phyloP scores from a whole-genome alignment of 2,113 vertebrate species.

The Isichthys henryi region DNA sequence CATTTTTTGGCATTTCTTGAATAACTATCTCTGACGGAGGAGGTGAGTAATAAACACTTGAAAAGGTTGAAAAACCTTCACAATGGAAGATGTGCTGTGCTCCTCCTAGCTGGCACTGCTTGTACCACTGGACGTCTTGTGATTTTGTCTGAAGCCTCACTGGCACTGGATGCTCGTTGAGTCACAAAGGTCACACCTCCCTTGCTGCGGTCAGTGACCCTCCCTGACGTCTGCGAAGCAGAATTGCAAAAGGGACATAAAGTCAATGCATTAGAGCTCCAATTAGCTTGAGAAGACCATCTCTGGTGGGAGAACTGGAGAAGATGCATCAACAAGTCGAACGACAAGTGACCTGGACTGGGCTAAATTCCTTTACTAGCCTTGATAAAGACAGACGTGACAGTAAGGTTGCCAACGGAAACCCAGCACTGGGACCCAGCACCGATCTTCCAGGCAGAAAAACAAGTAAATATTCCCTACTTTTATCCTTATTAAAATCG shows the following conservation, averaged over 20 bases:
- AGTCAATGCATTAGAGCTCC: background rate
- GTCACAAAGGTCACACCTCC: background rate
- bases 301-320: slow-evolving; percentile 45
- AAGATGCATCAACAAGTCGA: slow-evolving; percentile 45
- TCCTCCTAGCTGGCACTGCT: background rate
- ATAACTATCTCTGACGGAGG: background rate
- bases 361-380: background rate
- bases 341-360: slow-evolving; percentile 53
- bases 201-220: background rate
- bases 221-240: background rate
- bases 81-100: background rate
- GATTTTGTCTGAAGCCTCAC: background rate
- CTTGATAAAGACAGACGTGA: slow-evolving; percentile 38
- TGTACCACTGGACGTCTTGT: background rate
- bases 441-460: slow-evolving; percentile 43
- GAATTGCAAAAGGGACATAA: background rate
- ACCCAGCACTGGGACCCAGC: slow-evolving; percentile 28
- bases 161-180: background rate
- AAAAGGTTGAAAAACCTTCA: background rate
- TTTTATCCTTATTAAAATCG: slow-evolving; percentile 19
- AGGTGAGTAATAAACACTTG: background rate
- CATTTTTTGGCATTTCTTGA: background rate
- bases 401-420: slow-evolving; percentile 41
- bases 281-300: background rate
- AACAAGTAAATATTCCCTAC: slow-evolving; percentile 58